Percentiles rank a stretch among this genome's conserved stretches.
Conservation (phyloP, 2,797 vertebrate species). For the Pelobates cultripes region DNA sequence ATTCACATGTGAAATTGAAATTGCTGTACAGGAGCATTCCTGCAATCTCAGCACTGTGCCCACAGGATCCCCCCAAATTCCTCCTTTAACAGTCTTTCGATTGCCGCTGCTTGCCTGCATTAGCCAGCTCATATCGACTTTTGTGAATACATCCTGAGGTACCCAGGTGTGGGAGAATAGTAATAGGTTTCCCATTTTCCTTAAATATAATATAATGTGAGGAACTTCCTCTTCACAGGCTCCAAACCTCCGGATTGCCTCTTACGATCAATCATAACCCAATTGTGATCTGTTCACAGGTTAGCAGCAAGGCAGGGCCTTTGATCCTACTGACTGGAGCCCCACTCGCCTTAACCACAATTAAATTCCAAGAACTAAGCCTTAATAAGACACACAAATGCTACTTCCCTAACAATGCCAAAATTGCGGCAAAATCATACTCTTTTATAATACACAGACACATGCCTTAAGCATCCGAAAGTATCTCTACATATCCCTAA, state of each 20-base stretch:
- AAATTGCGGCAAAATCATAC: too few species aligned
- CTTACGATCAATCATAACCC: conserved; percentile 37
- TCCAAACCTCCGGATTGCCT: neutral
- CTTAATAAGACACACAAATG: too few species aligned
- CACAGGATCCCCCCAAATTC: too few species aligned
- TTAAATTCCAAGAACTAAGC: neutral
- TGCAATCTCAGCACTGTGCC: too few species aligned
- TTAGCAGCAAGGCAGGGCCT: conserved; percentile 3
- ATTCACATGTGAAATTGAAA: too few species aligned
- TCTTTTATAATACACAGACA: too few species aligned
- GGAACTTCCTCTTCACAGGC: neutral
- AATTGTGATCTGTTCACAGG: conserved; percentile 24
- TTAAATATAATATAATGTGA: conserved; percentile 47
- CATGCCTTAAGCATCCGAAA: too few species aligned
- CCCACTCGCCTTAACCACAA: neutral
- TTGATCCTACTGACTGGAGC: neutral
- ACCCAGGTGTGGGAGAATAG: conserved; percentile 6
- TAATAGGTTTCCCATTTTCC: conserved; percentile 60
- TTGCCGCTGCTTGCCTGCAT: neutral
- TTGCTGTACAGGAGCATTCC: too few species aligned
- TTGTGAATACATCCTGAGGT: conserved; percentile 40
- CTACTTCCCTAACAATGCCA: neutral
- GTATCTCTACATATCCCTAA: too few species aligned
- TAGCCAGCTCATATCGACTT: conserved; percentile 37
- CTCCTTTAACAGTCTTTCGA: too few species aligned